Evolutionary conservation across 2,888 invertebrate genomes (phyloP).

Genomic region (Rhingia rostrata): DNA sequence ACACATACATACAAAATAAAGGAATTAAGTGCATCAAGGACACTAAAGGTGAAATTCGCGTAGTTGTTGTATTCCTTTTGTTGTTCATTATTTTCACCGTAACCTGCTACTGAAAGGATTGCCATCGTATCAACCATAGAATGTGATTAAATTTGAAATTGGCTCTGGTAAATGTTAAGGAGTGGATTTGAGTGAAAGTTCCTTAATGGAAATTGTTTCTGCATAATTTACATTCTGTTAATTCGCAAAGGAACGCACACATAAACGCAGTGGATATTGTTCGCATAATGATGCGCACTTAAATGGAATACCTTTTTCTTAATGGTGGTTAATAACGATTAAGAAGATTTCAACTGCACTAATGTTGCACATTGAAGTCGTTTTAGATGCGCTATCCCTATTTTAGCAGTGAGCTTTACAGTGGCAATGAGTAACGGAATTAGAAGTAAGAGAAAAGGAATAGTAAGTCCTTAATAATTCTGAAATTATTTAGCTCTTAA

Average conservation of each 20-base stretch:
- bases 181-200: conserved; percentile 57
- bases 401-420: conserved; percentile 2
- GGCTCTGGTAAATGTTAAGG: conserved; percentile 47
- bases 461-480: not conserved
- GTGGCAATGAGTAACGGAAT: conserved; percentile 6
- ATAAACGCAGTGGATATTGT: conserved; percentile 11
- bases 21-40: conserved; percentile 56
- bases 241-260: conserved; percentile 26
- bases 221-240: conserved; percentile 59
- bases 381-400: not conserved
- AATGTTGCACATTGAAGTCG: conserved; percentile 28
- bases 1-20: not conserved
- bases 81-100: not conserved
- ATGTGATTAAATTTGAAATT: conserved; percentile 61
- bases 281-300: conserved; percentile 36
- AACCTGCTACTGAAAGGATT: conserved; percentile 23
- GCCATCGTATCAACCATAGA: conserved; percentile 29
- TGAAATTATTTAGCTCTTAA: not conserved
- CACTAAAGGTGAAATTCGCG: conserved; percentile 55
- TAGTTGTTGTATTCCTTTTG: not conserved
- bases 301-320: conserved; percentile 47
- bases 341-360: conserved; percentile 44
- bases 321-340: conserved; percentile 45
- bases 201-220: conserved; percentile 58
- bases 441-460: conserved; percentile 1